Conservation (phyloP, 2,113 vertebrate species). For the Pseudorasbora parva region DNA sequence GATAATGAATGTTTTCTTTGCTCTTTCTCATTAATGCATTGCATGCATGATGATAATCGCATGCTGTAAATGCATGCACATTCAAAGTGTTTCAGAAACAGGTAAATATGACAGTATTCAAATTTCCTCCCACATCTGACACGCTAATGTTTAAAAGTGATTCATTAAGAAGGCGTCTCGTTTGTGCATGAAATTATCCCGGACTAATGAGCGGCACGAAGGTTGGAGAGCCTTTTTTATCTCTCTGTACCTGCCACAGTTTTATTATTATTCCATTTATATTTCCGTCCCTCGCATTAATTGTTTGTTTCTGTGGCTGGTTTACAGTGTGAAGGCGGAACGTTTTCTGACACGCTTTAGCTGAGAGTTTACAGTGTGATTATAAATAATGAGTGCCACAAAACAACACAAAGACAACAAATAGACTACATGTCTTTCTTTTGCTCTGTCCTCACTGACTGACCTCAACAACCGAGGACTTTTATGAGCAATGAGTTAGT, state of each 20-base stretch:
- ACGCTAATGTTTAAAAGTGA: constrained; percentile 58
- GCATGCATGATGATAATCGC: constrained; percentile 37
- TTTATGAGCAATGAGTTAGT: not conserved
- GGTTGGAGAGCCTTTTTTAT: constrained; percentile 31
- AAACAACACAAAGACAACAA: not conserved
- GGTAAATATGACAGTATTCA: constrained; percentile 57
- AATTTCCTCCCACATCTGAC: constrained; percentile 61
- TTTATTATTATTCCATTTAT: not conserved
- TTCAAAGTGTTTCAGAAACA: constrained; percentile 26
- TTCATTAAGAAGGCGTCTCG: constrained; percentile 75
- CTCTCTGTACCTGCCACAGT: not conserved
- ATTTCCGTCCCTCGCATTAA: not conserved
- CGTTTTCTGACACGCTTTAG: not conserved
- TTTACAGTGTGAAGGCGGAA: not conserved
- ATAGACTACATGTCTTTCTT: not conserved
- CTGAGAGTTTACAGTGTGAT: too few relatives aligned
- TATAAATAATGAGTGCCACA: too few relatives aligned
- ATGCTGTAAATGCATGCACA: constrained; percentile 47
- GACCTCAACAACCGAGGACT: not conserved
- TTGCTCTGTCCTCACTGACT: too few relatives aligned
- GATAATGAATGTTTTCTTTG: constrained; percentile 52
- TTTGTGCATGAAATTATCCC: constrained; percentile 42
- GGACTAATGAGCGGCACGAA: constrained; percentile 27
- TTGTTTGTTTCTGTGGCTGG: not conserved
- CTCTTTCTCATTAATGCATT: constrained; percentile 50